Base-by-base conservation (phyloP, 2,797 vertebrate genomes). In the Brotula barbata region DNA sequence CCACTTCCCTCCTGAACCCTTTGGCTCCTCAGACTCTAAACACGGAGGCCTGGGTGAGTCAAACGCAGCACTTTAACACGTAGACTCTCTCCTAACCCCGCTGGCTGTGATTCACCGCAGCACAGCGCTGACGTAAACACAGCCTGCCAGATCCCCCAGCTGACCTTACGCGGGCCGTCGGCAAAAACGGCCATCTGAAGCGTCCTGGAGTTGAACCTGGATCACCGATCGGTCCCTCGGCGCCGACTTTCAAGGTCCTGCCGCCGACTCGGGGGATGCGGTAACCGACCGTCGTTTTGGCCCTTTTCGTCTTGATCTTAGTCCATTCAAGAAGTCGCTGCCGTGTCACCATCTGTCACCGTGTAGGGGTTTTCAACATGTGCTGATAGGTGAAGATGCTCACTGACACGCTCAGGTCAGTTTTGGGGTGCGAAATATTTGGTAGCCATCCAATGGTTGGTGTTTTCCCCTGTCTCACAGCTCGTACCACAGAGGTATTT, bases 101-200 rank as follows among this genome's bases (percentile, higher is more conserved):
- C 42, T 31, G 36, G 12, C 49, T 41, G 71, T 87, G 85, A 86
- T 78, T 77, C 80, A 81, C 67, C 19, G 73, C 39, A n/a, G 64
- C 34, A 59, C 61, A 1, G 36, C 0, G 1, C 43, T 43, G 31
- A 73, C 74, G 71, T 89, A 87, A 89, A 89, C 84, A 87, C 67
- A 70, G 56, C 12, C 54, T 43, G 62, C 28, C 58, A 79, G 57
- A 16, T 23, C 25, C 55, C 49, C 9, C 82, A 78, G 82, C 70
- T 65, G 73, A 78, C 53, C 61, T 53, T 15, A 28, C 20, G 43
- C 59, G 42, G 21, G 47, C 14, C 56, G 40, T 21, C 68, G 8
- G 39, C 43, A 13, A 20, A 31, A 25, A 2, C 7, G 9, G 12
- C 16, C 31, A 9, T 43, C 20, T 1, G 19, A 42, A 42, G 31